phyloP scores from a whole-genome alignment of 2,113 vertebrate species.

The Saimiri boliviensis region DNA sequence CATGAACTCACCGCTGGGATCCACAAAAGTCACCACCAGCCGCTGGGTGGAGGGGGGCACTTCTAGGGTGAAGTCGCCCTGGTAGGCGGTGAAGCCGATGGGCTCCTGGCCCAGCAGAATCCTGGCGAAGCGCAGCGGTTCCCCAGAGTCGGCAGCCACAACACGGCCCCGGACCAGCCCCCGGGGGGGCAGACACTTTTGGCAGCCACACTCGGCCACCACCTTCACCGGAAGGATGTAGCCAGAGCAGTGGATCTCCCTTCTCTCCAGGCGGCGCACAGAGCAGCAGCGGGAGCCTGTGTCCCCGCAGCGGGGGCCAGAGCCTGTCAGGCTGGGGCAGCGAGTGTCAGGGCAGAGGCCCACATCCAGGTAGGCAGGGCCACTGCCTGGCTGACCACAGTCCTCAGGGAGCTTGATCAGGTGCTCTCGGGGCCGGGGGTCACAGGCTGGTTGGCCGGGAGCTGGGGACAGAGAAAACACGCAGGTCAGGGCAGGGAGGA shows the following conservation, averaged over 20 bases:
- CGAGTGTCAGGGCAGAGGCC: constrained; percentile 89
- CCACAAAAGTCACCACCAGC: constrained; percentile 93
- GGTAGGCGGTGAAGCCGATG: constrained; percentile 93
- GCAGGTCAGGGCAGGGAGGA: neutral
- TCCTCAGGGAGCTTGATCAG: constrained; percentile 92
- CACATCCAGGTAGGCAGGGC: constrained; percentile 91
- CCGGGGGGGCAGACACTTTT: constrained; percentile 88
- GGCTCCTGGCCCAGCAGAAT: constrained; percentile 90
- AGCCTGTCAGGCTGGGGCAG: constrained; percentile 84
- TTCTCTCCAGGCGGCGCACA: constrained; percentile 86
- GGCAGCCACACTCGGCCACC: constrained; percentile 91
- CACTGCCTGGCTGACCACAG: constrained; percentile 84
- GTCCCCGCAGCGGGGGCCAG: constrained; percentile 86
- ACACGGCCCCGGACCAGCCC: constrained; percentile 91
- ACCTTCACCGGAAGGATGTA: constrained; percentile 90
- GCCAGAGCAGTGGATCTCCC: constrained; percentile 86
- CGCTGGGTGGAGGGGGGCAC: constrained; percentile 88
- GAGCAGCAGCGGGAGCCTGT: constrained; percentile 87
- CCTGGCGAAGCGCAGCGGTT: constrained; percentile 94
- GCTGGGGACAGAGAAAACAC: constrained; percentile 79
- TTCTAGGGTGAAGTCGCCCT: constrained; percentile 94
- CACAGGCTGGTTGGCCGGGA: constrained; percentile 87
- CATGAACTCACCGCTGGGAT: constrained; percentile 87
- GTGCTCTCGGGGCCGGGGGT: constrained; percentile 85
- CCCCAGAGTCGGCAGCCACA: constrained; percentile 88